Conservation (phyloP, 2,888 invertebrate species). For the Cylloceria caligata region DNA sequence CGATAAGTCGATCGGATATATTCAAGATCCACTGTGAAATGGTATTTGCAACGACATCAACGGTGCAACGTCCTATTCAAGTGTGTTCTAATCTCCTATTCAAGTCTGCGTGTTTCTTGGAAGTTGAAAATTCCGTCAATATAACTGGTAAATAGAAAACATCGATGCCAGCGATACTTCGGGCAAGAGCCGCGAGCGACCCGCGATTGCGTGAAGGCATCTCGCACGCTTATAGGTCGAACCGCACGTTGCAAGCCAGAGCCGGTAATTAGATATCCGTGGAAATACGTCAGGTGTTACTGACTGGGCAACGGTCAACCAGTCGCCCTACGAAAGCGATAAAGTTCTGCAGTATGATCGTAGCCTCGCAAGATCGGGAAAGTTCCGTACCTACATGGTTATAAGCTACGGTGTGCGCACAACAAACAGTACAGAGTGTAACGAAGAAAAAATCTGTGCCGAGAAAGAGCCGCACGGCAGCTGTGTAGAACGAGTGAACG, state of each 20-base stretch:
- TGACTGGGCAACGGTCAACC: constrained; percentile 69
- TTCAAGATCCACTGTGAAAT: constrained; percentile 46
- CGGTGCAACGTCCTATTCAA: constrained; percentile 18
- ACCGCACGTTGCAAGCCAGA: constrained; percentile 30
- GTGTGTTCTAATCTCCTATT: constrained; percentile 41
- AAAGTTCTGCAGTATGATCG: constrained; percentile 41
- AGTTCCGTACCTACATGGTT: constrained; percentile 26
- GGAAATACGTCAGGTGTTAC: constrained; percentile 79
- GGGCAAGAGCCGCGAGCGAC: constrained; percentile 50
- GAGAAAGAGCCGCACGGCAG: constrained; percentile 4
- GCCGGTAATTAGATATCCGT: constrained; percentile 83
- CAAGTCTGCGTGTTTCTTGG: constrained; percentile 45
- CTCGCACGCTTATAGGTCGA: constrained; percentile 63
- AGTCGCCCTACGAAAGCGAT: constrained; percentile 63
- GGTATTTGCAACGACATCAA: constrained; percentile 6
- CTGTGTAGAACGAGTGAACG: constrained; percentile 69
- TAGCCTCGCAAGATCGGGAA: constrained; percentile 31
- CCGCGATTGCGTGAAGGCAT: constrained; percentile 73
- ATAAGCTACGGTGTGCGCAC: constrained; percentile 23
- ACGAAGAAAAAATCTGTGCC: constrained; percentile 31
- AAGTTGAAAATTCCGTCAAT: constrained; percentile 54
- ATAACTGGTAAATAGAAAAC: constrained; percentile 33
- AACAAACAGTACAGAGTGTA: background rate
- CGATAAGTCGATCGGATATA: background rate
- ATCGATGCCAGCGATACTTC: constrained; percentile 9